Evolutionary conservation across 2,888 invertebrate genomes (phyloP), one percentile per base, ranked within the genome.

Genomic region (Aporophyla nigra): DNA sequence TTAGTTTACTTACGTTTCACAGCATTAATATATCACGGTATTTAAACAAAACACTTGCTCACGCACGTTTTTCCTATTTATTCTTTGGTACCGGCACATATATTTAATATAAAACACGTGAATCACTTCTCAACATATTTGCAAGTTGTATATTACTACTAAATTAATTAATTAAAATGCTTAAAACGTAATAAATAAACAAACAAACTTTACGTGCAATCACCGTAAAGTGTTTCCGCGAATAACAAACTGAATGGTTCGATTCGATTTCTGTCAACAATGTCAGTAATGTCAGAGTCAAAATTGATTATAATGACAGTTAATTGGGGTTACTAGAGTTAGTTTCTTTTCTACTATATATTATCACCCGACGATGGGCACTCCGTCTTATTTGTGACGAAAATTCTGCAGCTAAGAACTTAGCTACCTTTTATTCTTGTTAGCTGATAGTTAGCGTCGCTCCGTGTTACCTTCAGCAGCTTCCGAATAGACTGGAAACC

Each of bases 21-120:
- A 74, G 69, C 40, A 73, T 70, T 59, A 58, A 71, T 75, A 12
- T 33, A 68, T 1, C 56, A 80, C 70, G 40, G 9, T 77, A 46
- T 53, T n/a, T 68, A 67, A 74, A 79, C 69, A 72, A 82, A 79
- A 72, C 88, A 86, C 80, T 79, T 65, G 63, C 5, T 79, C 86
- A 85, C 67, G 21, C 67, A 67, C 73, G 77, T 71, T 74, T 74
- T 71, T 56, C 16, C 49, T 71, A 4, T 66, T 69, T 76, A 61
- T 65, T 58, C n/a, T 71, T 56, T 54, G 24, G 27, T 79, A 71
- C 21, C 40, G 43, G 65, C 85, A 87, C 76, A 61, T 73, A 63
- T 61, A 71, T 58, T 70, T 19, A 63, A 67, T 76, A 59, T 53
- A 72, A 69, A 83, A 53, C 67, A 77, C 61, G 40, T 69, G 16